These are phyloP conservation scores for Leuciscus waleckii DNA, from an alignment of 2,797 vertebrate genomes.

Conservation along the genomic window DNA sequence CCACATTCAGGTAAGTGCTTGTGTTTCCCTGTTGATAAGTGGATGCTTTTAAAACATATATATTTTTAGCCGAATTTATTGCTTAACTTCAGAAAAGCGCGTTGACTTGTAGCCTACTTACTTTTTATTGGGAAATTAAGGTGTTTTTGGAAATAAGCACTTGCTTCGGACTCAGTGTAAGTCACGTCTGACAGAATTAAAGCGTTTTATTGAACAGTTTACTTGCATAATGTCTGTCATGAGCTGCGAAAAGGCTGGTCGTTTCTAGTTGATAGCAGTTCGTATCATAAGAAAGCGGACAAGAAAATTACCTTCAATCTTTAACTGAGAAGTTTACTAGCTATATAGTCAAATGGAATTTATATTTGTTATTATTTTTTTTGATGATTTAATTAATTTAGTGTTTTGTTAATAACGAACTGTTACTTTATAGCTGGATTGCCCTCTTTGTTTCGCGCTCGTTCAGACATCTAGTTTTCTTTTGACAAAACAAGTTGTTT, in stretches of 20 bases:
- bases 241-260: slow-evolving; percentile 15
- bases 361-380: background rate
- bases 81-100: background rate
- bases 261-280: slow-evolving; percentile 5
- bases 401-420: slow-evolving; percentile 2
- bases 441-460: slow-evolving; percentile 31
- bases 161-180: slow-evolving; percentile 57
- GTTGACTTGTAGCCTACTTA: slow-evolving; percentile 40
- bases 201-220: slow-evolving; percentile 61
- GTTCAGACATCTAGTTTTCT: slow-evolving; percentile 2
- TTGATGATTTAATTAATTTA: background rate
- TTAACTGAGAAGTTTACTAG: background rate
- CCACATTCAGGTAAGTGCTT: slow-evolving; percentile 87
- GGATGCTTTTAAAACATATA: slow-evolving; percentile 24
- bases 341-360: background rate
- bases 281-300: slow-evolving; percentile 15
- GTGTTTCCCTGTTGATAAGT: slow-evolving; percentile 33
- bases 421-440: background rate
- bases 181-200: slow-evolving; percentile 44
- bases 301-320: slow-evolving; percentile 21
- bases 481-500: slow-evolving; percentile 8
- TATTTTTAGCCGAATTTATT: background rate
- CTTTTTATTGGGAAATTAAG: slow-evolving; percentile 66
- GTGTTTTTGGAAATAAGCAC: slow-evolving; percentile 63
- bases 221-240: slow-evolving; percentile 47